Conservation (phyloP, 2,888 invertebrate species). For the Acheta domesticus region DNA sequence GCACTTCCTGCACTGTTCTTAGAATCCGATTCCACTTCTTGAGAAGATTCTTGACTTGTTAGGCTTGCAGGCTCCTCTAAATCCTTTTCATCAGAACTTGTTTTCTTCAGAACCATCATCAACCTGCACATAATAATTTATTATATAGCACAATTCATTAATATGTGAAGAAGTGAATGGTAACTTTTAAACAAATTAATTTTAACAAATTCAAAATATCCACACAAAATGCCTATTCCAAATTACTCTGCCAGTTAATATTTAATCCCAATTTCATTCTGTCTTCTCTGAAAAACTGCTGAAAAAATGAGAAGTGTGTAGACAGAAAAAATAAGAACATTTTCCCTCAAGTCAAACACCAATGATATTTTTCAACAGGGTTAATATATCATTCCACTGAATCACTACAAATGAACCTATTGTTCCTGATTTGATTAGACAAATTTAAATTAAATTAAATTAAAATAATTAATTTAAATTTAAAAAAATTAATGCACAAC, state of each 20-base stretch:
- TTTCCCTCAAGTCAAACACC: too few species aligned
- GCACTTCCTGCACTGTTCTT: conserved; percentile 27
- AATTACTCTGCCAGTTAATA: conserved; percentile 45
- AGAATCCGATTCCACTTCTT: conserved; percentile 33
- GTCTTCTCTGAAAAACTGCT: too few species aligned
- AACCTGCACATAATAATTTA: conserved; percentile 28
- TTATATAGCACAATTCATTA: background rate
- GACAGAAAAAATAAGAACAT: too few species aligned
- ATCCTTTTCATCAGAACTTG: conserved; percentile 36
- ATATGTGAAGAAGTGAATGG: background rate
- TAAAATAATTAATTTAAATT: too few species aligned
- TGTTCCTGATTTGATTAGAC: too few species aligned
- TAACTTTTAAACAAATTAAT: background rate
- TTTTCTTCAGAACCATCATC: conserved; percentile 37
- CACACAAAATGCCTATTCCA: conserved; percentile 28
- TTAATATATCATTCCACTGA: too few species aligned
- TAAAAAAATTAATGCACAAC: too few species aligned
- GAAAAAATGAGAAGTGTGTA: too few species aligned
- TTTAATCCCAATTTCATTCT: conserved; percentile 41
- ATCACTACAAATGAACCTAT: too few species aligned
- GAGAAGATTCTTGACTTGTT: conserved; percentile 33
- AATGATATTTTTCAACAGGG: too few species aligned
- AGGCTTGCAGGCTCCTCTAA: conserved; percentile 32
- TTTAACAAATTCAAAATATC: conserved; percentile 11
- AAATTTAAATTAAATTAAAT: too few species aligned